Percentiles rank a stretch among this genome's conserved stretches.
phyloP scores from a whole-genome alignment of 2,888 invertebrate genomes.

The Oegoconia quadripuncta region DNA sequence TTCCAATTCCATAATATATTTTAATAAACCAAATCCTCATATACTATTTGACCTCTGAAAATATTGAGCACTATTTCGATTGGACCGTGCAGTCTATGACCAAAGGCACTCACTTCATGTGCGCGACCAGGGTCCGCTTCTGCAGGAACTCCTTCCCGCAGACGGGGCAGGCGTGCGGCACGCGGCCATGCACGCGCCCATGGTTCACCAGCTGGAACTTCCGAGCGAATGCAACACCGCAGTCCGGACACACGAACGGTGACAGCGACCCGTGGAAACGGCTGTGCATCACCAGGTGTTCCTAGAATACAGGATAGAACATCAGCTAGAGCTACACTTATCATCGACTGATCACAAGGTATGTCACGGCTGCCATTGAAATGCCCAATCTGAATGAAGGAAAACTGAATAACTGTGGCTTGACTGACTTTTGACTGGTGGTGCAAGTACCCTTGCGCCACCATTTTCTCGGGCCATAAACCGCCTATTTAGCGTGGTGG shows the following conservation, averaged over 20 bases:
- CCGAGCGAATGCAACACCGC: slow-evolving; percentile 90
- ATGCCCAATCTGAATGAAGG: no score
- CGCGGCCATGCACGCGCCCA: slow-evolving; percentile 87
- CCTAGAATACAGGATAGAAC: slow-evolving; percentile 41
- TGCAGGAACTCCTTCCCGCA: slow-evolving; percentile 93
- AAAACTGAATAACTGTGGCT: no score
- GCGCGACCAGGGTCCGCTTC: slow-evolving; percentile 89
- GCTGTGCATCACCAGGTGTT: slow-evolving; percentile 89
- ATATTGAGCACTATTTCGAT: no score
- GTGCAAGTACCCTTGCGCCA: no score
- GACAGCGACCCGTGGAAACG: slow-evolving; percentile 97
- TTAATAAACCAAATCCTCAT: no score
- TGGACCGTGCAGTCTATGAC: slow-evolving; percentile 2
- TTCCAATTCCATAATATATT: no score
- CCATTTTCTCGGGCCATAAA: no score
- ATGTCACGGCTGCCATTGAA: no score
- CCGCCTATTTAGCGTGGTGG: no score
- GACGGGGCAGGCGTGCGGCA: slow-evolving; percentile 89
- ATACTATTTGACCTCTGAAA: no score
- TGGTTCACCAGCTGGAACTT: slow-evolving; percentile 93
- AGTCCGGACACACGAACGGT: slow-evolving; percentile 95
- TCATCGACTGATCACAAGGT: neutral
- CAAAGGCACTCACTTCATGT: slow-evolving; percentile 81
- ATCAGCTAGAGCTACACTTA: neutral
- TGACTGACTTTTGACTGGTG: no score